Evolutionary conservation across 2,113 vertebrate genomes (phyloP), one percentile per base, ranked within the genome.

Genomic region (Tympanuchus pallidicinctus): DNA sequence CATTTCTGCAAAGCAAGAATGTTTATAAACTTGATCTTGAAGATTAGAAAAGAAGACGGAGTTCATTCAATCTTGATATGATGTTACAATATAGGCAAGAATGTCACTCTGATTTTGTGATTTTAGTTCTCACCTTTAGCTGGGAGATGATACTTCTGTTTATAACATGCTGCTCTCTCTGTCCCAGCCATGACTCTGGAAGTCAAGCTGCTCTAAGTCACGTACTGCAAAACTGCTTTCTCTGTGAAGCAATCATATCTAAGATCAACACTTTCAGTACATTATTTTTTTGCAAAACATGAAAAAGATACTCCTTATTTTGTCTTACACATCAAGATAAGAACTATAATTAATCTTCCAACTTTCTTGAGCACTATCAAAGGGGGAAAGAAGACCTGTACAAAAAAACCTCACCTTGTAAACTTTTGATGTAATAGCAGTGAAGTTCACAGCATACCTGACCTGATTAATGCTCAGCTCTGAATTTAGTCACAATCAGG

Each of bases 401-500:
- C 9, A 79, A 43, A 83, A 92, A 94, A 89, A n/a, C 11, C 11
- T 54, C 45, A 50, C 6, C 8, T 43, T 19, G 16, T 61, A 79
- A 91, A 42, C 70, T 88, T 88, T 54, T 45, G 19, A 14, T 77
- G n/a, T 52, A 88, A 70, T 8, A 89, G 40, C 43, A 36, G 30
- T 54, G 86, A 66, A 86, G 70, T 89, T 86, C 73, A 86, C 50
- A 76, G 56, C 27, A 42, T 65, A 69, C 30, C 32, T 85, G 66
- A 66, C 63, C 43, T 83, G 38, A 84, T 91, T 77, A 89, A 80
- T n/a, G 48, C 8, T 88, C 76, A 95, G 38, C 69, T 74, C 66
- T 43, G 48, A 22, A 45, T 57, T 89, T 76, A 72, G 32, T 71
- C 64, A 65, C 82, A 47, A 93, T 88, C 42, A 82, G 38, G 9